Conservation (phyloP, 2,113 vertebrate species). For the Crotalus horridus region DNA sequence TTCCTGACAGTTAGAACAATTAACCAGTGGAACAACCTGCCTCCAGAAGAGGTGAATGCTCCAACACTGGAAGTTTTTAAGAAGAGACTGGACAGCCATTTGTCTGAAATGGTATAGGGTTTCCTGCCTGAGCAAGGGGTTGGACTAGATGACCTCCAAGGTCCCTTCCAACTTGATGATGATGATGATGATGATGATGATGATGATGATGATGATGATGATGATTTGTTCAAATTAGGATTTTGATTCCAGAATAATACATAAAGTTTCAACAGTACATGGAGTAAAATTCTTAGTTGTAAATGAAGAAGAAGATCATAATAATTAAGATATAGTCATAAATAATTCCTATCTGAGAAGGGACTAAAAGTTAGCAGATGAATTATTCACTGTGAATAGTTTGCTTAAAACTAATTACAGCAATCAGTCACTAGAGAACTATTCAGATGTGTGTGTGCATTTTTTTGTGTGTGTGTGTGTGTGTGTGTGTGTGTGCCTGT, state of each 20-base stretch:
- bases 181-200: too few species aligned
- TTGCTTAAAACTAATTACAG: constrained; percentile 14
- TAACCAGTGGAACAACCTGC: too few species aligned
- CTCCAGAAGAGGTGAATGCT: too few species aligned
- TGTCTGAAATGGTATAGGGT: too few species aligned
- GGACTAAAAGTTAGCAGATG: neutral
- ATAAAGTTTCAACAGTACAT: neutral
- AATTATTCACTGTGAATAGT: constrained; percentile 15
- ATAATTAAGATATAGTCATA: constrained; percentile 25
- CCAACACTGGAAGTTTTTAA: too few species aligned
- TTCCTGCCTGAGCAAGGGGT: too few species aligned
- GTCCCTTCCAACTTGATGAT: too few species aligned
- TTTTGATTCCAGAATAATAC: neutral
- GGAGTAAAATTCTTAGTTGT: neutral
- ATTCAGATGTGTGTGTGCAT: neutral
- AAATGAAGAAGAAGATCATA: constrained; percentile 2
- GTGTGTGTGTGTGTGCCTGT: neutral
- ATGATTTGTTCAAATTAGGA: neutral
- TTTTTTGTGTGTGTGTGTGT: neutral
- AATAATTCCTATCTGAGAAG: neutral
- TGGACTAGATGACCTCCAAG: too few species aligned
- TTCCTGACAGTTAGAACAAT: too few species aligned
- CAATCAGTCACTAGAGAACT: neutral
- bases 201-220: too few species aligned
- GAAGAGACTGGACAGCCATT: too few species aligned